Percentiles rank a stretch among this genome's conserved stretches.
Conservation (phyloP, 2,113 vertebrate genomes). For the Cochlearius cochlearius region DNA sequence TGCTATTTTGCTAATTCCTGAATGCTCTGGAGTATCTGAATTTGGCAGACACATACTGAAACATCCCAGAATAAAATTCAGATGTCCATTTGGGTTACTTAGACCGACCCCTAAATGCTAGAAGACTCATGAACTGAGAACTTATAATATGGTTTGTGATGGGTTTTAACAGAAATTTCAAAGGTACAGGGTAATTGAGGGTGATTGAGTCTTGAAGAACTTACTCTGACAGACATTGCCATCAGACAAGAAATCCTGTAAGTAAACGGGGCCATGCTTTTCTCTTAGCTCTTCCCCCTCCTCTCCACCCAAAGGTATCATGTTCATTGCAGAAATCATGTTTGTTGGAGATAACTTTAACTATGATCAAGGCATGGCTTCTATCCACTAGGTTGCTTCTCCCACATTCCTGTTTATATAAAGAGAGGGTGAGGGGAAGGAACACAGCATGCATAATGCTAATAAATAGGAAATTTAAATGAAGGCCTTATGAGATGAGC, state of each 20-base stretch:
- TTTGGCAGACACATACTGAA: background rate
- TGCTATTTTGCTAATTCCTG: background rate
- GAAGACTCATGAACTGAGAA: background rate
- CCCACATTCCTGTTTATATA: background rate
- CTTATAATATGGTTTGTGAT: background rate
- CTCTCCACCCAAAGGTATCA: background rate
- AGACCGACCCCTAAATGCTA: background rate
- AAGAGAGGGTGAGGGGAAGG: background rate
- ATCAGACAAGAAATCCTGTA: background rate
- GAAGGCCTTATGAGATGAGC: background rate
- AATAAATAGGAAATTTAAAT: conserved; percentile 21
- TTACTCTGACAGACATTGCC: background rate
- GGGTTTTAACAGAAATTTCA: background rate
- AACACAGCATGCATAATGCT: background rate
- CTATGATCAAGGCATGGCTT: background rate
- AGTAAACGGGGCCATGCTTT: background rate
- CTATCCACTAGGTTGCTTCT: background rate
- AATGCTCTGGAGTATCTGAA: background rate
- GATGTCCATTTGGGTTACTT: background rate
- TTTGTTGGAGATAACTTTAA: background rate
- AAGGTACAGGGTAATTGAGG: background rate
- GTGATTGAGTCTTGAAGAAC: background rate
- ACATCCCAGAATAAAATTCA: background rate
- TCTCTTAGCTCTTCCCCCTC: background rate
- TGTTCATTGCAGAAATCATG: background rate